Evolutionary conservation across 1,140 invertebrate species (phyloP), one percentile per base, ranked within the genome.

Genomic region (Leptoteleia sp.): DNA sequence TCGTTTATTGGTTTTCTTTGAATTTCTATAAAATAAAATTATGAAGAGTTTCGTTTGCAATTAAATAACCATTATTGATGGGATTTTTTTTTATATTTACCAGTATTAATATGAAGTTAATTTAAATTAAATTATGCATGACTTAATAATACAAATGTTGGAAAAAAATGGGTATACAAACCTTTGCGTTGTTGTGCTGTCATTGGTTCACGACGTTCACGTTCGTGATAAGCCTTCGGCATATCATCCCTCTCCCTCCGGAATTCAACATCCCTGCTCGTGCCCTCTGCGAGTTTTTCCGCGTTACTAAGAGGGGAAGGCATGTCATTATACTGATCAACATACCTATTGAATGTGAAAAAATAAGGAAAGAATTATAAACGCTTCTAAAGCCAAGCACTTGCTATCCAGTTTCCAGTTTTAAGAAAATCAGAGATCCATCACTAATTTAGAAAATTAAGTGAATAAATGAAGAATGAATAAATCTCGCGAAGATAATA

Each of bases 251-350:
- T 84, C 43, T 87, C 85, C 61, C 89, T 81, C 37, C 88, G 81
- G 45, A 87, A 79, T 79, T 91, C 86, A 55, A 90, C 86, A 59
- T 89, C 88, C 15, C 87, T 83, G 19, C 86, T 86, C 7, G 84
- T 81, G 55, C 80, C 84, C 31, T 90, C 89, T 19, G 84, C 82
- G 31, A 88, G 80, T 78, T 89, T 90, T 61, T 90, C 89, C 59
- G 88, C 83, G 79, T 86, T 89, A 83, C 88, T 89, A 89, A 86
- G 86, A 84, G 86, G 86, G 84, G 86, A 89, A 89, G 85, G 79
- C 81, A 88, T 89, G 81, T 89, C 83, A 89, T 89, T 89, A 89
- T 83, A 89, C 83, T 84, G 85, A 83, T 82, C 85, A 83, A 88
- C 84, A 88, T 87, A 89, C 86, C 87, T 88, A 87, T 70, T 84